Evolutionary conservation across 2,797 vertebrate species (phyloP).

Genomic region (Artibeus jamaicensis): DNA sequence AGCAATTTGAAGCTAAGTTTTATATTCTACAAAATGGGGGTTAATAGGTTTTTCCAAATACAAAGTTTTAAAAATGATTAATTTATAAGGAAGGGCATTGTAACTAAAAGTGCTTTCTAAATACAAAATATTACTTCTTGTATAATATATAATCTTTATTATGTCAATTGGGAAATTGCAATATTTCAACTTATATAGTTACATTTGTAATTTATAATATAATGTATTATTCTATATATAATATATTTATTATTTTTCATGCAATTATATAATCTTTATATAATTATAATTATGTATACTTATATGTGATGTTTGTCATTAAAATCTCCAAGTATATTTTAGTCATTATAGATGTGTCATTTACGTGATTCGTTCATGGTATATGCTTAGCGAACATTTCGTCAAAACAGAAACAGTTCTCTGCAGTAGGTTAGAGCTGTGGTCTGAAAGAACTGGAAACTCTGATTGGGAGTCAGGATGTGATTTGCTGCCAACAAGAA

Average conservation of each 20-base stretch:
- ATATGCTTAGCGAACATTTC: background rate
- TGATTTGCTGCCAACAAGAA: background rate
- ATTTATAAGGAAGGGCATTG: background rate
- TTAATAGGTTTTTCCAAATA: background rate
- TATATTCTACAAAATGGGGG: background rate
- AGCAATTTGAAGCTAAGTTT: background rate
- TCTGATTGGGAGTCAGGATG: background rate
- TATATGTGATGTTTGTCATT: background rate
- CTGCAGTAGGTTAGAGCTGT: background rate
- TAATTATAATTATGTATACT: background rate
- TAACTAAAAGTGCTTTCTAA: background rate
- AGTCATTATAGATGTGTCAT: background rate
- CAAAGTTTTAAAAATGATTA: background rate
- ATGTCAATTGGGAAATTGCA: background rate
- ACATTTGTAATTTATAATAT: background rate
- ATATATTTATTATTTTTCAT: background rate
- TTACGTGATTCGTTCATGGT: background rate
- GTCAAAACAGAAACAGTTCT: background rate
- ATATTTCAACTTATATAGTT: background rate
- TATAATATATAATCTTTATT: background rate
- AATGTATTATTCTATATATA: background rate
- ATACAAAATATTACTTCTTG: background rate
- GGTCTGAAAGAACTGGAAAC: background rate
- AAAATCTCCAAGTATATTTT: background rate
- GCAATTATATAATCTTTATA: background rate